phyloP scores from a whole-genome alignment of 2,113 vertebrate species.

The Pomatostomus ruficeps region DNA sequence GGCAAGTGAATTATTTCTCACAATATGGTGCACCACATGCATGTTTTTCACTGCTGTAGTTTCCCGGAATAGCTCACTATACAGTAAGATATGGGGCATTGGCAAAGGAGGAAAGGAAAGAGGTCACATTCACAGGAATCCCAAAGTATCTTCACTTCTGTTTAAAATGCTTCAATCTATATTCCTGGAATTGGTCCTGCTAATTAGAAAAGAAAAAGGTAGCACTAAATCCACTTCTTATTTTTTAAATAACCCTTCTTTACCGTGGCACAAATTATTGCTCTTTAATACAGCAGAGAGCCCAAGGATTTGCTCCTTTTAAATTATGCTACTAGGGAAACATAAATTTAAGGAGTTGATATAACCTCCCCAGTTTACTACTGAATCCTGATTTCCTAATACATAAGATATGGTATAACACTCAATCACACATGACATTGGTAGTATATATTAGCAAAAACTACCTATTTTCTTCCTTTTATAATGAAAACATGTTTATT shows the following conservation, averaged over 20 bases:
- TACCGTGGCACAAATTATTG: neutral
- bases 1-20: neutral
- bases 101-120: neutral
- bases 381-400: neutral
- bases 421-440: neutral
- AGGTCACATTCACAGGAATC: neutral
- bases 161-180: neutral
- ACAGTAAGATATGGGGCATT: neutral
- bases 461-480: neutral
- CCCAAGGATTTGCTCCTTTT: neutral
- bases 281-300: neutral
- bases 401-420: neutral
- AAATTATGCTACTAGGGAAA: neutral
- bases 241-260: neutral
- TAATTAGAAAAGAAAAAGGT: neutral
- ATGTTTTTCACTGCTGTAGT: neutral
- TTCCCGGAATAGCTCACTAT: neutral
- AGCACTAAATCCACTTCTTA: neutral
- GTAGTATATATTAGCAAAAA: neutral
- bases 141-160: neutral
- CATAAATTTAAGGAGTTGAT: neutral
- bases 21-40: neutral
- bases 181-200: neutral
- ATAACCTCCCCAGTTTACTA: neutral
- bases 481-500: neutral